Conservation (phyloP, 2,888 invertebrate species). For the Odontocerum albicorne region DNA sequence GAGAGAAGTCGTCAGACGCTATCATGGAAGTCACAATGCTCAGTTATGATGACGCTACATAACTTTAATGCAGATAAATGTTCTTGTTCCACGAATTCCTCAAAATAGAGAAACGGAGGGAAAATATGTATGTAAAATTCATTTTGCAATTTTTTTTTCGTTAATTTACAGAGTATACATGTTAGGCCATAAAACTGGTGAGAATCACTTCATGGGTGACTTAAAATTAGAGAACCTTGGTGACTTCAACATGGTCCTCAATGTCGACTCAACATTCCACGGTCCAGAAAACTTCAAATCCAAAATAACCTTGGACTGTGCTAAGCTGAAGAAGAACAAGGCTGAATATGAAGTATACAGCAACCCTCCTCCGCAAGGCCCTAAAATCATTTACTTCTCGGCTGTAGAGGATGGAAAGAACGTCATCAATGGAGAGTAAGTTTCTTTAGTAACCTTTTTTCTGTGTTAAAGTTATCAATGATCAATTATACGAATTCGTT, state of each 20-base stretch:
- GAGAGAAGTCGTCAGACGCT: too few species aligned
- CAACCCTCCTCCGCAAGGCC: too few species aligned
- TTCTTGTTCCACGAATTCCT: too few species aligned
- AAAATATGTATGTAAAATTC: too few species aligned
- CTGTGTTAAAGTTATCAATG: too few species aligned
- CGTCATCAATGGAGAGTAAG: slow-evolving; percentile 68
- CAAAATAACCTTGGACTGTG: slow-evolving; percentile 63
- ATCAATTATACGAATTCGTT: too few species aligned
- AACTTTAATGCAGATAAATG: too few species aligned
- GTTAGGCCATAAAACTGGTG: slow-evolving; percentile 51
- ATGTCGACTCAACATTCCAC: slow-evolving; percentile 57
- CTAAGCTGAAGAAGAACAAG: slow-evolving; percentile 65
- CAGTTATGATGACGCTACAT: too few species aligned
- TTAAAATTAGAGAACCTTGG: slow-evolving; percentile 56
- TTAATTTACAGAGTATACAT: slow-evolving; percentile 44
- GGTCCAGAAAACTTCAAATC: slow-evolving; percentile 67
- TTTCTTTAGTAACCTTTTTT: slow-evolving; percentile 26
- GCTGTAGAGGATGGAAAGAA: slow-evolving; percentile 67
- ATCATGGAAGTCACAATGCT: too few species aligned
- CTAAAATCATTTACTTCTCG: slow-evolving; percentile 64
- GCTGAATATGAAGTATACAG: slow-evolving; percentile 65
- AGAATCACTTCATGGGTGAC: slow-evolving; percentile 61
- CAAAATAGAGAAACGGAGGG: too few species aligned
- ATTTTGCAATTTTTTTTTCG: too few species aligned
- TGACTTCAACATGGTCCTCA: slow-evolving; percentile 57